Base-by-base conservation (phyloP, 1,140 invertebrate species). In the Drosophila littoralis region DNA sequence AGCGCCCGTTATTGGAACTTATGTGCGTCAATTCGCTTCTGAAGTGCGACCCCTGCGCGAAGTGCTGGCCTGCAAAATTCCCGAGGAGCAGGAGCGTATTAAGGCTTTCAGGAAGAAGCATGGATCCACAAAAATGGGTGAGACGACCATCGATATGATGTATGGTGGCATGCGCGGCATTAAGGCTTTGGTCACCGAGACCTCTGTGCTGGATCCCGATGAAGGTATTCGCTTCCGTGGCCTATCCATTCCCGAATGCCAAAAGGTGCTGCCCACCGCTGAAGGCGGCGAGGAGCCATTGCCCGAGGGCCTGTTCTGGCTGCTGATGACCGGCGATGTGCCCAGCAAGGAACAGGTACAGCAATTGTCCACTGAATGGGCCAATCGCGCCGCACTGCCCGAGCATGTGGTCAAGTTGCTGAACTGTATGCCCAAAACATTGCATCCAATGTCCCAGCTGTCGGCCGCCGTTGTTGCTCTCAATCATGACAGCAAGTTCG, bases 121-220 rank as follows among this genome's bases (percentile, higher is more conserved):
- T 96, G 98, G 98, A 7, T 84, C 93, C 58, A 96, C 95, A 54
- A 97, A 97, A 93, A 96, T 99, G 86, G 98, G 98, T 73, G 97
- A 99, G 91, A 97, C 99, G 81, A 99, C 97, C 79, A 95, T 99
- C 57, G 98, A 99, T 91, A 98, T 98, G 97, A 97, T 98, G 94
- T 99, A 99, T 93, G 98, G 98, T 88, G 98, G 98, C 64, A 99
- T 99, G 98, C 94, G 98, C 90, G 98, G 98, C 17, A 99, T 99
- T 92, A 97, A 97, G 92, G 98, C 97, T 74, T 93, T 99, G 42
- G 97, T 99, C 0, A 98, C 97, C 92, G 98, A 99, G 93, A 98
- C 98, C 1, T 99, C 98, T 10, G 97, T 99, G 17, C 93, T 99
- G 66, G 98, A 99, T 91, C 94, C 98, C 7, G 97, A 99, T 75